Conservation (phyloP, 1,140 invertebrate genomes). For the Hetaerina americana region DNA sequence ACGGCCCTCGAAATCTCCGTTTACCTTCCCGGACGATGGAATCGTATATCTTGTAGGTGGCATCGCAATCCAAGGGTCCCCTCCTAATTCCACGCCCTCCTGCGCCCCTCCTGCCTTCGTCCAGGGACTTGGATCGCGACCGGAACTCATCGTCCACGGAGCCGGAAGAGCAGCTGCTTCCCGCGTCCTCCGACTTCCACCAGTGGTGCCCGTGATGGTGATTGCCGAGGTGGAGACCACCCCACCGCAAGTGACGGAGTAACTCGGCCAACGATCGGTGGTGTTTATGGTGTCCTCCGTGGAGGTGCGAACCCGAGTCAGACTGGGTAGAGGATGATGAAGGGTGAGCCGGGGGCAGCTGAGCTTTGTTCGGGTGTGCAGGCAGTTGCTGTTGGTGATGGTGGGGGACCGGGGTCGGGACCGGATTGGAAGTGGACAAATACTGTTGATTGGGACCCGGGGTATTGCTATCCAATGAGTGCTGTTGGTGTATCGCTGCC, state of each 20-base stretch:
- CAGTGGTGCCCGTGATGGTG: conserved; percentile 33
- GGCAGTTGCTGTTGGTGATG: not conserved
- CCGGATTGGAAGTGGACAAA: not conserved
- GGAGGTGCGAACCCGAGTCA: not conserved
- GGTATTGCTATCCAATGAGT: not conserved
- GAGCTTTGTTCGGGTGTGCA: not conserved
- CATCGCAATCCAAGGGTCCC: conserved; percentile 48
- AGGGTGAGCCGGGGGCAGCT: not conserved
- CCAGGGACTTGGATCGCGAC: conserved; percentile 59
- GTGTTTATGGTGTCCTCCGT: conserved; percentile 3
- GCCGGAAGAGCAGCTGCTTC: conserved; percentile 20
- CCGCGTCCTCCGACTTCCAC: conserved; percentile 24
- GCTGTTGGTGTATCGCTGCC: too few species aligned
- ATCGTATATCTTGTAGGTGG: conserved; percentile 69
- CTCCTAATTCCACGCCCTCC: conserved; percentile 16
- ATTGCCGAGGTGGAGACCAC: conserved; percentile 36
- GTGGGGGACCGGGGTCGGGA: not conserved
- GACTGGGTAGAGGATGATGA: not conserved
- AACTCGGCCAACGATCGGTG: conserved; percentile 46
- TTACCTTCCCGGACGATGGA: conserved; percentile 67
- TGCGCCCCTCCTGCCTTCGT: conserved; percentile 38
- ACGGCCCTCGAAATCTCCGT: too few species aligned
- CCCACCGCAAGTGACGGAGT: conserved; percentile 54
- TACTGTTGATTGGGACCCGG: not conserved
- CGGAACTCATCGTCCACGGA: conserved; percentile 27